Base-by-base conservation (phyloP, 2,888 invertebrate genomes). In the Brachypalpus laphriformis region DNA sequence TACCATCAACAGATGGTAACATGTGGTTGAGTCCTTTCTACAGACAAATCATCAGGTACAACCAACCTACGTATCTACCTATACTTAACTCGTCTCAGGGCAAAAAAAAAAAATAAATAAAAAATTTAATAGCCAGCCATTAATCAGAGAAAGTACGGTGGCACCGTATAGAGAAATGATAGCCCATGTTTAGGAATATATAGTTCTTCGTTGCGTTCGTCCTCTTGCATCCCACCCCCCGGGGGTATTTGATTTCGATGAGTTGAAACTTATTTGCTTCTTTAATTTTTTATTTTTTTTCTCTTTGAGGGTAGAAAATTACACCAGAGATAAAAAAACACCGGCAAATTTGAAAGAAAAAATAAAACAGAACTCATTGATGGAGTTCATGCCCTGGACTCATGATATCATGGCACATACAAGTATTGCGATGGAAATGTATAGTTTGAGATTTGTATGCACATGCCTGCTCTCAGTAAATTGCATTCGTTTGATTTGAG, bases 71-170 rank as follows among this genome's bases (percentile, higher is more conserved):
- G 11, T 66, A 20, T 54, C 57, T 57, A 16, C 22, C 31, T 81
- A 59, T 57, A 56, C 57, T 75, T 75, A 81, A 49, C 34, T n/a
- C 34, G 74, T 81, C 68, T 81, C 47, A 66, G 61, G 31, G 59
- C 45, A 49, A 51, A 25, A 25, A 5, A 25, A 25, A 25, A 25
- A 25, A 25, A 25, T n/a, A n/a, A n/a, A n/a, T n/a, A n/a, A 25
- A 71, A 49, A 70, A 28, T 76, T 76, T 82, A 70, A 82, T 82
- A 34, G 70, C 3, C 42, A 34, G 31, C 25, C 57, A 71, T 82
- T 82, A 71, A 82, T 76, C 76, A 76, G 82, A 71, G 76, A 82
- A 76, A 82, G 82, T 70, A 42, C 51, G 14, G 59, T 76, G 34
- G 68, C 47, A 61, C 18, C 40, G 57, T 42, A 22, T 47, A 65